Evolutionary conservation across 2,113 vertebrate species (phyloP).

Genomic region (Lota lota): DNA sequence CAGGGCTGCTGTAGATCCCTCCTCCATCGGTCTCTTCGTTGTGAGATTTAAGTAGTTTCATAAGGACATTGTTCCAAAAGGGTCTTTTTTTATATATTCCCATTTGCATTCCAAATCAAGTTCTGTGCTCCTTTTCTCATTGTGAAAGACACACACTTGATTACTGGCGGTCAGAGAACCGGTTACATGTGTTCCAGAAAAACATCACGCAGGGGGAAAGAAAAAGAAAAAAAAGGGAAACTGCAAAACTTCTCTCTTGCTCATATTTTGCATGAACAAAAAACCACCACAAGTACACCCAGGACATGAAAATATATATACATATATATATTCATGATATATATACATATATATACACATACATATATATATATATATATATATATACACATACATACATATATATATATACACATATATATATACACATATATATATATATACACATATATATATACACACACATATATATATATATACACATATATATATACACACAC

Average conservation of each 20-base stretch:
- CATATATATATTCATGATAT: conserved; percentile 73
- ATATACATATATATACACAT: conserved; percentile 78
- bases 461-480: conserved; percentile 77
- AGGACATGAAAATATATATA: conserved; percentile 78
- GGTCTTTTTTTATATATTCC: conserved; percentile 35
- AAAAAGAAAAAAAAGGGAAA: conserved; percentile 35
- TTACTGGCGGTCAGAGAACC: conserved; percentile 51
- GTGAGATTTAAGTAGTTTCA: conserved; percentile 14
- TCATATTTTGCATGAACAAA: conserved; percentile 62
- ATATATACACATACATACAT: conserved; percentile 75
- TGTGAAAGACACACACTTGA: conserved; percentile 23
- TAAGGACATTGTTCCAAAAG: conserved; percentile 57
- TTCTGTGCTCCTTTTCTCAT: conserved; percentile 23
- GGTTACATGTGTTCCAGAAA: conserved; percentile 51
- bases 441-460: conserved; percentile 71
- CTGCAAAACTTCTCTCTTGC: conserved; percentile 58
- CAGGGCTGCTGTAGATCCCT: conserved; percentile 25
- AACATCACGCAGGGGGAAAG: conserved; percentile 39
- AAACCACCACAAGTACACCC: conserved; percentile 79
- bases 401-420: conserved; percentile 8
- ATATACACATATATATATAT: conserved; percentile 65
- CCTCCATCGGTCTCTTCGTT: conserved; percentile 10
- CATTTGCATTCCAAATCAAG: conserved; percentile 2
- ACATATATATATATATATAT: conserved; percentile 69
- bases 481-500: conserved; percentile 77